These are phyloP conservation scores for Oreotrochilus melanogaster DNA, from an alignment of 2,113 vertebrate genomes.

Conservation along the genomic window DNA sequence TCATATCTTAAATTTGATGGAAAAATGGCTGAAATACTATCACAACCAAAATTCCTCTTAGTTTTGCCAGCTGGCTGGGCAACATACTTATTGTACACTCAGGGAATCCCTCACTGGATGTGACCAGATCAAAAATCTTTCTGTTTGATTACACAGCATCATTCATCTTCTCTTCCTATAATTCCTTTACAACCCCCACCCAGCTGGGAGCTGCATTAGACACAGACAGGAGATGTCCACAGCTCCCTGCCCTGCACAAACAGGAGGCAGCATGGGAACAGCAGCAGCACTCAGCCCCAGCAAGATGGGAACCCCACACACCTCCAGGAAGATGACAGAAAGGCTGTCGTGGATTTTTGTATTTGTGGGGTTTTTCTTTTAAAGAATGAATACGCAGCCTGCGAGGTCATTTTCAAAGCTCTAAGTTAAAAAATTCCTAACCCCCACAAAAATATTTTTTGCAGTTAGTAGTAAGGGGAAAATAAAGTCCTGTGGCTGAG, in stretches of 20 bases:
- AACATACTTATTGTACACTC: background rate
- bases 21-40: background rate
- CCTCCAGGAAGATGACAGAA: background rate
- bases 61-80: background rate
- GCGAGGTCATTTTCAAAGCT: background rate
- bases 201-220: background rate
- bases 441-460: background rate
- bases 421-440: background rate
- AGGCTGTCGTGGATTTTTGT: background rate
- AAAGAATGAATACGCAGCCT: background rate
- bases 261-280: background rate
- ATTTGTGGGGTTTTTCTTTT: background rate
- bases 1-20: background rate
- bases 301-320: accelerated
- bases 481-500: background rate
- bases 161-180: background rate
- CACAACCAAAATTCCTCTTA: background rate
- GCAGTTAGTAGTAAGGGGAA: background rate
- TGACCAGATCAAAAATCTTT: background rate
- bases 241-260: background rate
- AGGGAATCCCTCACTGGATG: background rate
- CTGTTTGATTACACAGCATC: background rate
- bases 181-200: background rate
- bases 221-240: background rate
- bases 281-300: background rate